Base-by-base conservation (phyloP, 2,797 vertebrate genomes). In the Crenuchus spilurus region DNA sequence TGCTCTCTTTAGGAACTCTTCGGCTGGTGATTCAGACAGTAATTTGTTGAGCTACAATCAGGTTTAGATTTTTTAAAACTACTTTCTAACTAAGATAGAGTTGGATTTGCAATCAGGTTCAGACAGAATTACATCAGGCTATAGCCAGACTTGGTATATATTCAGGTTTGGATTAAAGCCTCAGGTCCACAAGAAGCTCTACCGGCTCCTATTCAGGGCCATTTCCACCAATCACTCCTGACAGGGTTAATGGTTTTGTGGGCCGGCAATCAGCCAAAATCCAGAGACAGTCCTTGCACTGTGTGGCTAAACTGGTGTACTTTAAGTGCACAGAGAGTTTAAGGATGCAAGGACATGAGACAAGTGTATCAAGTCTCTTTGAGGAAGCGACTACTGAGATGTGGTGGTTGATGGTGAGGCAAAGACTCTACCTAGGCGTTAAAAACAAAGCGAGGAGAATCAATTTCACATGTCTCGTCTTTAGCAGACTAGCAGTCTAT, bases 171-270 rank as follows among this genome's bases (percentile, higher is more conserved):
- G 22, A 26, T 51, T 8, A 13, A 14, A 51, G 4, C 13, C 5
- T 5, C 48, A 51, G 11, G 20, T 24, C 2, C 11, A 10, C 11
- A 26, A 11, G 4, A 52, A 13, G 22, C 22, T 22, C 51, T 54
- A 31, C 14, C 31, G 22, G 26, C 31, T 18, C 49, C 30, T 10
- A 37, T n/a, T n/a, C 0, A 52, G 63, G 30, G 62, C 57, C 69
- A 71, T 41, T 66, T 63, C 60, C 33, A 72, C 30, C 66, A 16
- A 62, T 77, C 74, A 51, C 58, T 44, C 24, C 11, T 68, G 67
- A 77, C 63, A 49, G 55, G 26, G 71, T 74, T 77, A 67, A 74
- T 0, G 28, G 28, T 49, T 42, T 49, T 63, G 35, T 37, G 46
- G 11, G 14, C 14, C 24, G 70, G 61, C 64, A 57, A 57, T 58